A percentile compares a stretch with the other conserved stretches of the same genome.
These are phyloP conservation scores for Ephestia elutella DNA, from an alignment of 1,140 invertebrate species.

Conservation along the genomic window DNA sequence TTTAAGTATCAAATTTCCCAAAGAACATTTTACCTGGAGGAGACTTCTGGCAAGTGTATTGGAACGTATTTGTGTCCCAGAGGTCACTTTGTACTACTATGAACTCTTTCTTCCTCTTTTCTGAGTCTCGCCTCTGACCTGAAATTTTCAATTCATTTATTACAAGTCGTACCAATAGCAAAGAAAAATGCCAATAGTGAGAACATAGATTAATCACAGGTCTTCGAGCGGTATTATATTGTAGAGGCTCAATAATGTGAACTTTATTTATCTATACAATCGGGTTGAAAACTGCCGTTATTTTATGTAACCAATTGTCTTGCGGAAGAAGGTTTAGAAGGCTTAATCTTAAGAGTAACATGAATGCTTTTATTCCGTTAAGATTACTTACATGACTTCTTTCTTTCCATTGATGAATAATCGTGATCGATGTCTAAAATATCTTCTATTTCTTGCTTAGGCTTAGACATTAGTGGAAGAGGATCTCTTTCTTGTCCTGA, in stretches of 20 bases:
- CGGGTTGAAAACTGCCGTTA: too few relatives aligned
- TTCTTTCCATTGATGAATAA: conserved; percentile 60
- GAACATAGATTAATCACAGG: too few relatives aligned
- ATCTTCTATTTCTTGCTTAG: conserved; percentile 62
- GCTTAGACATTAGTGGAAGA: conserved; percentile 30
- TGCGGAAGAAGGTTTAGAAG: too few relatives aligned
- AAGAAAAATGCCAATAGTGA: too few relatives aligned
- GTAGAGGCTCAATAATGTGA: too few relatives aligned
- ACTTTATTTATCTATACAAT: too few relatives aligned
- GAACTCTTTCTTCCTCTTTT: conserved; percentile 75
- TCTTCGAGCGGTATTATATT: too few relatives aligned
- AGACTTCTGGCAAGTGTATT: conserved; percentile 74
- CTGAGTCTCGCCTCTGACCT: conserved; percentile 72
- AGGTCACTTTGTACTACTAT: conserved; percentile 78
- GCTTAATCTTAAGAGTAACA: too few relatives aligned
- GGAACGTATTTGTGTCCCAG: conserved; percentile 78
- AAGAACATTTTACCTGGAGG: conserved; percentile 55
- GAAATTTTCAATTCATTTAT: conserved; percentile 19
- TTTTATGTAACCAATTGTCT: too few relatives aligned
- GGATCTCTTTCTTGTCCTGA: conserved; percentile 58
- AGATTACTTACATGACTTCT: conserved; percentile 62
- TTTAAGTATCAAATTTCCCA: background rate
- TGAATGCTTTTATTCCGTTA: too few relatives aligned
- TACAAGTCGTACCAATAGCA: too few relatives aligned
- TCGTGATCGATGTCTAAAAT: conserved; percentile 62